Evolutionary conservation across 2,797 vertebrate species (phyloP).

Genomic region (Brotogeris chrysoptera): DNA sequence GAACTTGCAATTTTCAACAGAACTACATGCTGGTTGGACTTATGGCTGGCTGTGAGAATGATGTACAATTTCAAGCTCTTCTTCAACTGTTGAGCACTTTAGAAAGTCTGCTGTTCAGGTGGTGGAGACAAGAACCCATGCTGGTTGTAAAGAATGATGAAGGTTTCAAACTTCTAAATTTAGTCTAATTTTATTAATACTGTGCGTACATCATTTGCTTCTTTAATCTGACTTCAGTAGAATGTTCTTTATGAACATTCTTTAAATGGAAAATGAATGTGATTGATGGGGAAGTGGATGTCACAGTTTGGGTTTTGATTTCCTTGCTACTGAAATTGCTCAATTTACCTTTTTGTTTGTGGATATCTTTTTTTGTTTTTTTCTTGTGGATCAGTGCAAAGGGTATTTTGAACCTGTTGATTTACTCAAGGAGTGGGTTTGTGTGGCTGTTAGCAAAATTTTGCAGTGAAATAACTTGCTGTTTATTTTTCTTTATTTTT

Average conservation of each 20-base stretch:
- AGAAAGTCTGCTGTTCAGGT: not conserved
- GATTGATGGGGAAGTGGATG: fast-evolving
- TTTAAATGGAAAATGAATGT: not conserved
- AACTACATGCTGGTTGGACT: not conserved
- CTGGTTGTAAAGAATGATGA: not conserved
- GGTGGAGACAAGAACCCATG: not conserved
- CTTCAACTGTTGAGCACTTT: not conserved
- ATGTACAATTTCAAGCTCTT: not conserved
- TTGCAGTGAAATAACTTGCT: not conserved
- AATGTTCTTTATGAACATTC: not conserved
- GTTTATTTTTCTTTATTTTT: not conserved
- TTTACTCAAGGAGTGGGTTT: not conserved
- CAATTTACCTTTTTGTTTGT: not conserved
- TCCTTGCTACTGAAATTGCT: not conserved
- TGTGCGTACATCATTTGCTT: not conserved
- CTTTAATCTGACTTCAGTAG: not conserved
- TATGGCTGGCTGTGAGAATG: not conserved
- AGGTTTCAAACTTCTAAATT: not conserved
- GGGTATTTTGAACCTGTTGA: not conserved
- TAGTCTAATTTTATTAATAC: not conserved
- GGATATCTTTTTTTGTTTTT: not conserved
- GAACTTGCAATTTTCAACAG: not conserved
- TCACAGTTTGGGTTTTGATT: not conserved
- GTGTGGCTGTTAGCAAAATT: not conserved
- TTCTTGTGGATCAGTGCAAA: not conserved